Evolutionary conservation across 2,113 vertebrate species (phyloP), one percentile per base, ranked within the genome.

Genomic region (Fulmarus glacialis): DNA sequence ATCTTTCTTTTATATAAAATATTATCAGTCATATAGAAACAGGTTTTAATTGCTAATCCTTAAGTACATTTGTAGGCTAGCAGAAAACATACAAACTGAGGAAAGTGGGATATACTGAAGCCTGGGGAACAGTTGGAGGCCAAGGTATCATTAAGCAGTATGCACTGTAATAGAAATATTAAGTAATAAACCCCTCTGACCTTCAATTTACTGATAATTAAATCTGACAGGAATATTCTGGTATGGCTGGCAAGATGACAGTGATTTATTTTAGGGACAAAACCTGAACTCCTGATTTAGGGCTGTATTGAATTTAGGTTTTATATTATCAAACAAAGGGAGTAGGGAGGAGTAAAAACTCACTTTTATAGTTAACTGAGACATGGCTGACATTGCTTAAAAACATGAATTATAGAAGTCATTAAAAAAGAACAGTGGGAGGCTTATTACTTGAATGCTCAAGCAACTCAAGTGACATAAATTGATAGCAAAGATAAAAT

Each of bases 351-450:
- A 90, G n/a, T 87, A 92, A 74, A 45, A 86, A 93, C 24, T 94
- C 83, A 78, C 36, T 79, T 91, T 85, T 93, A 88, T 66, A 82
- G 78, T 79, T 85, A 92, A 66, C 79, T 82, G 60, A 97, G 80
- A 73, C 50, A 53, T 6, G 5, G 52, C 9, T 93, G 58, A 80
- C 78, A 53, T 43, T 72, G 56, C 36, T 66, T 66, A 77, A 88
- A 86, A 40, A 43, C 22, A 80, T 70, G 79, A 96, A 94, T 85
- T 88, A 87, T 87, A 50, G 67, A 90, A 87, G 60, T 62, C 11
- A 85, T 90, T 82, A 55, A 84, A 85, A 87, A 83, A 78, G 77
- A 74, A 5, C 38, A 72, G 63, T 58, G 67, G 71, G 92, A 96
- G 38, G 58, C 45, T 91, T 91, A 95, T 93, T 93, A 93, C 45